Evolutionary conservation across 2,888 invertebrate genomes (phyloP), one percentile per base, ranked within the genome.

Genomic region (Agriopis marginaria): DNA sequence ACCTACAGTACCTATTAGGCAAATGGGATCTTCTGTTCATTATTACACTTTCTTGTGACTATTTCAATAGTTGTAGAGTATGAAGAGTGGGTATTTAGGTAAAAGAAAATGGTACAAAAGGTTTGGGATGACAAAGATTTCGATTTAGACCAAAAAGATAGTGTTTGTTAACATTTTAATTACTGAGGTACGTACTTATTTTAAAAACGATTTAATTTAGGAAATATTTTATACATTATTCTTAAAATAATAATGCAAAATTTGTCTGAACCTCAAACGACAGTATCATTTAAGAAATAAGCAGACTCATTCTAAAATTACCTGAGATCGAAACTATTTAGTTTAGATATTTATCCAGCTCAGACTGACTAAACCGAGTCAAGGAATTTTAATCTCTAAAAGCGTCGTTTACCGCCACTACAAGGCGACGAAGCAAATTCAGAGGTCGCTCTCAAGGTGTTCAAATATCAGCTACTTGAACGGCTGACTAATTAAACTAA

Each of bases 401-500:
- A 51, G 61, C 64, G 54, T 42, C 42, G 72, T 69, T 72, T 72
- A 72, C 68, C 69, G 44, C 44, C 54, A 64, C 59, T 68, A 32
- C 60, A 53, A 68, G 70, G 70, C 62, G 62, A 66, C 70, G 59
- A 53, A 66, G 59, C 61, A 66, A 66, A 68, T 58, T 66, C 63
- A 70, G 60, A 66, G 61, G 45, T 68, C 65, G 49, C 65, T 71
- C 50, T 60, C 71, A 80, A 75, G 74, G 74, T 79, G 76, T 79
- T 77, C 79, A 79, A 83, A 80, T 77, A 68, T 77, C 65, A 65
- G 71, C 63, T 63, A 71, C 63, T 73, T 70, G 56, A 66, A 64
- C 47, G 60, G 60, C 71, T 75, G 77, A 77, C 79, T 83, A 81
- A 86, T 81, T 85, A 81, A 82, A 80, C 60, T 66, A 75, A 67